phyloP scores from a whole-genome alignment of 2,113 vertebrate genomes.

The Terrapene triunguis region DNA sequence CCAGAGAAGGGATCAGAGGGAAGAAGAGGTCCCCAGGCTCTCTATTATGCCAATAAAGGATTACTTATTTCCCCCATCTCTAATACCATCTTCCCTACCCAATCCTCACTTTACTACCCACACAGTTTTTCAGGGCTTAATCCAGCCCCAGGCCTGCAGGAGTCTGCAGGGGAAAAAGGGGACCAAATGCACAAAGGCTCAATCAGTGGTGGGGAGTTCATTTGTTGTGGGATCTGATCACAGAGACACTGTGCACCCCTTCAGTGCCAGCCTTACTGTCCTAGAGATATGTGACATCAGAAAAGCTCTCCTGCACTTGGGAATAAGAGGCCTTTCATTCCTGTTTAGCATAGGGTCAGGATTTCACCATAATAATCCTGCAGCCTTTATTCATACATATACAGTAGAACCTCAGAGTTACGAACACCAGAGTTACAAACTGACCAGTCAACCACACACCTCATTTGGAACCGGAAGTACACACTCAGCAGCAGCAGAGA shows the following conservation, averaged over 20 bases:
- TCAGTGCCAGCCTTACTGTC: accelerated
- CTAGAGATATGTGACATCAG: neutral
- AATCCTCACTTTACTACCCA: neutral
- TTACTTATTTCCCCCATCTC: neutral
- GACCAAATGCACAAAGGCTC: neutral
- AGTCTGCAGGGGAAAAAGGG: accelerated
- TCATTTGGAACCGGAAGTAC: no score
- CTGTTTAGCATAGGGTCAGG: no score
- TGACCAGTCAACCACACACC: no score
- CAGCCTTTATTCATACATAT: no score
- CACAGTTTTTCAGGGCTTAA: neutral
- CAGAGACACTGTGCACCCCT: neutral
- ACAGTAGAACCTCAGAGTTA: no score
- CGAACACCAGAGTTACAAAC: no score
- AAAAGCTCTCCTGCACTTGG: neutral
- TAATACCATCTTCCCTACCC: neutral
- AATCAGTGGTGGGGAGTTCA: neutral
- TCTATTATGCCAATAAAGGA: neutral
- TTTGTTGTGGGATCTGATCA: neutral
- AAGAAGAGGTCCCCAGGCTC: neutral
- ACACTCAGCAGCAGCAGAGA: no score
- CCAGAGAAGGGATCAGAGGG: neutral
- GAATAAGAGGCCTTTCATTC: neutral
- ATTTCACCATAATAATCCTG: no score
- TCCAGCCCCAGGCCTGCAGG: neutral